Evolutionary conservation across 1,140 invertebrate species (phyloP).

Genomic region (Bombus superbus): DNA sequence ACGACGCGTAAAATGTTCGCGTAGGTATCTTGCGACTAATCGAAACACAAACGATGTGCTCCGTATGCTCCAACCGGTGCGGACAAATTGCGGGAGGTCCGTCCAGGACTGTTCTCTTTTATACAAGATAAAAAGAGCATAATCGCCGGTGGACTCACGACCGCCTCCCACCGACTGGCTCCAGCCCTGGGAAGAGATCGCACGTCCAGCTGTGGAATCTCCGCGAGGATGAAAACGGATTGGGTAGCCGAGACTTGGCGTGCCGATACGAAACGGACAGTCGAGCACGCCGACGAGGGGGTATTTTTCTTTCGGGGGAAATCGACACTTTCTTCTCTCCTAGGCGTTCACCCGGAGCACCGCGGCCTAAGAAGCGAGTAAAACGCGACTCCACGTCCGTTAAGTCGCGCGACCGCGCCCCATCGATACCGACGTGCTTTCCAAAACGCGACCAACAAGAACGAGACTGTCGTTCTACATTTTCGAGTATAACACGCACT

Average conservation of each 20-base stretch:
- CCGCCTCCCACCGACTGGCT: slow-evolving; percentile 54
- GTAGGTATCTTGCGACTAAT: not conserved
- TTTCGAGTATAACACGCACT: not conserved
- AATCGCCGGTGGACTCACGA: slow-evolving; percentile 21
- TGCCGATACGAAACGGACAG: slow-evolving; percentile 30
- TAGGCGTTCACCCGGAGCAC: not conserved
- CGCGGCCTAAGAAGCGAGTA: not conserved
- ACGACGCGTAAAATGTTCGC: not conserved
- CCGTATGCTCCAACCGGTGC: slow-evolving; percentile 44
- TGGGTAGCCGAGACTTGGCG: slow-evolving; percentile 7
- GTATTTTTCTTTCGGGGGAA: slow-evolving; percentile 64
- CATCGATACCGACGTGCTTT: slow-evolving; percentile 34
- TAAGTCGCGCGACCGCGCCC: slow-evolving; percentile 32
- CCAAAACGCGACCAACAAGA: slow-evolving; percentile 66
- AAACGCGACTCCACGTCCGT: not conserved
- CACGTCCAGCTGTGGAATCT: not conserved
- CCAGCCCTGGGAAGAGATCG: slow-evolving; percentile 34
- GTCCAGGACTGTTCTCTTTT: slow-evolving; percentile 71
- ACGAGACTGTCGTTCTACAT: slow-evolving; percentile 46
- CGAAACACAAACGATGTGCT: not conserved
- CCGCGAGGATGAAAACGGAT: slow-evolving; percentile 35
- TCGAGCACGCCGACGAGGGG: not conserved
- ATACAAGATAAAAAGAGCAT: slow-evolving; percentile 75
- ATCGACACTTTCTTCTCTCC: slow-evolving; percentile 66
- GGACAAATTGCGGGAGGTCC: slow-evolving; percentile 71